These are phyloP conservation scores for Nebria salina DNA, from an alignment of 2,888 invertebrate genomes.

Conservation along the genomic window DNA sequence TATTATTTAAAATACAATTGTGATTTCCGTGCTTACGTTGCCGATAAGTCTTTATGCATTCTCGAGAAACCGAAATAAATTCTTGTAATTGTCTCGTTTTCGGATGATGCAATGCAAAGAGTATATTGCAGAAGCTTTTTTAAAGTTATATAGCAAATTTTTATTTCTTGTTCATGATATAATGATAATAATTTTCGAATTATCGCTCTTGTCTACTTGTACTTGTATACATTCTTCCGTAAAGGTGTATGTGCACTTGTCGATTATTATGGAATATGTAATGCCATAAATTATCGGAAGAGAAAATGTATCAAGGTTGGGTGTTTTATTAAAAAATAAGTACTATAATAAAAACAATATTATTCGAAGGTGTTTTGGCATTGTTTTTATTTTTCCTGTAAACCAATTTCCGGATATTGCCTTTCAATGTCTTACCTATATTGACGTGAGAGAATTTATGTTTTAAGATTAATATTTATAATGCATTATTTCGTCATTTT, in stretches of 20 bases:
- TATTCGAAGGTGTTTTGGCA: not conserved
- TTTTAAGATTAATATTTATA: slow-evolving; percentile 6
- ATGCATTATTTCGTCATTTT: not conserved
- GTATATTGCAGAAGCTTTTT: slow-evolving; percentile 48
- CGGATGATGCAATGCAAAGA: slow-evolving; percentile 50
- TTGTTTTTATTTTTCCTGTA: not conserved
- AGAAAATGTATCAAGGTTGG: slow-evolving; percentile 33
- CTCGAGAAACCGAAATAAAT: slow-evolving; percentile 31
- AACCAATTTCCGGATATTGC: not conserved
- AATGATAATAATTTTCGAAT: slow-evolving; percentile 40
- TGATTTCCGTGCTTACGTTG: not conserved
- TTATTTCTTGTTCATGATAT: slow-evolving; percentile 8
- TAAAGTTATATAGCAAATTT: slow-evolving; percentile 9
- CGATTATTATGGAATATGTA: slow-evolving; percentile 18
- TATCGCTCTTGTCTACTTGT: slow-evolving; percentile 28
- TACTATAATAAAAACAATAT: not conserved
- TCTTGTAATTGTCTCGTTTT: slow-evolving; percentile 34
- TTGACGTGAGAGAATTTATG: slow-evolving; percentile 15
- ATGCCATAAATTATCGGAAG: slow-evolving; percentile 28
- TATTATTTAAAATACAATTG: not conserved
- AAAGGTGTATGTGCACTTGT: slow-evolving; percentile 30
- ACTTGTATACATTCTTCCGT: slow-evolving; percentile 21
- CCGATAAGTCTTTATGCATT: slow-evolving; percentile 19
- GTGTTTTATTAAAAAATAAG: not conserved
- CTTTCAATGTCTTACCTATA: not conserved